phyloP scores from a whole-genome alignment of 2,797 vertebrate genomes.

The Lacerta agilis region DNA sequence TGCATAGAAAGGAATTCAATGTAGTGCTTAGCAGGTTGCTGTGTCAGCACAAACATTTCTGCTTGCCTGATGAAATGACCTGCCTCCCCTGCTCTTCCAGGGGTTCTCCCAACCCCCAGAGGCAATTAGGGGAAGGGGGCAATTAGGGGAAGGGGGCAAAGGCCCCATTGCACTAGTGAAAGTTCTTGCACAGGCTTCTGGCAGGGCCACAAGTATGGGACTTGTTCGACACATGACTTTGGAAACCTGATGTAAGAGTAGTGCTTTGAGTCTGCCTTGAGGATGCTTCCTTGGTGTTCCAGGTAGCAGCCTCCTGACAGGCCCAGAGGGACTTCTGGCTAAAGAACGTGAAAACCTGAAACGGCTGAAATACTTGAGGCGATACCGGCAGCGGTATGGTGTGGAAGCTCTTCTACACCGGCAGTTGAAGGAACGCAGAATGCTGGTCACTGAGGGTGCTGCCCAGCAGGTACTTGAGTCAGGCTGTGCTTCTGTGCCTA shows the following conservation, averaged over 20 bases:
- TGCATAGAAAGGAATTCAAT: too few relatives aligned
- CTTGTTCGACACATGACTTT: background rate
- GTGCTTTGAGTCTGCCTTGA: slow-evolving; percentile 21
- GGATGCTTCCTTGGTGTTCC: slow-evolving; percentile 20
- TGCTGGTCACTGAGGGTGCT: slow-evolving; percentile 86
- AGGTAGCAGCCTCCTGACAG: slow-evolving; percentile 93
- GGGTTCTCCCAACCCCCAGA: too few relatives aligned
- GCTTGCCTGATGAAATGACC: too few relatives aligned
- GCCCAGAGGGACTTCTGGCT: slow-evolving; percentile 88
- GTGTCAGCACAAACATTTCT: too few relatives aligned
- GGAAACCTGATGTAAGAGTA: background rate
- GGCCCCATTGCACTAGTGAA: too few relatives aligned
- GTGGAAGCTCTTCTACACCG: slow-evolving; percentile 94
- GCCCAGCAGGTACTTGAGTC: slow-evolving; percentile 83
- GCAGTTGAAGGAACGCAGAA: slow-evolving; percentile 91
- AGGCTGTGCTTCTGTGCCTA: background rate
- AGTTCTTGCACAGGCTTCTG: too few relatives aligned
- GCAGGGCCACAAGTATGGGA: background rate
- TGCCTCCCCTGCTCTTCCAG: too few relatives aligned
- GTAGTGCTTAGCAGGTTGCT: too few relatives aligned
- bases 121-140: too few relatives aligned
- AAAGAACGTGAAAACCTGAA: slow-evolving; percentile 93
- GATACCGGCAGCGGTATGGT: slow-evolving; percentile 93
- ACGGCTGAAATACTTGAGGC: slow-evolving; percentile 91
- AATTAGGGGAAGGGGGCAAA: too few relatives aligned